A percentile compares a stretch with the other conserved stretches of the same genome.
Evolutionary conservation across 1,140 invertebrate genomes (phyloP).

Genomic region (Panagrolaimus sp.): DNA sequence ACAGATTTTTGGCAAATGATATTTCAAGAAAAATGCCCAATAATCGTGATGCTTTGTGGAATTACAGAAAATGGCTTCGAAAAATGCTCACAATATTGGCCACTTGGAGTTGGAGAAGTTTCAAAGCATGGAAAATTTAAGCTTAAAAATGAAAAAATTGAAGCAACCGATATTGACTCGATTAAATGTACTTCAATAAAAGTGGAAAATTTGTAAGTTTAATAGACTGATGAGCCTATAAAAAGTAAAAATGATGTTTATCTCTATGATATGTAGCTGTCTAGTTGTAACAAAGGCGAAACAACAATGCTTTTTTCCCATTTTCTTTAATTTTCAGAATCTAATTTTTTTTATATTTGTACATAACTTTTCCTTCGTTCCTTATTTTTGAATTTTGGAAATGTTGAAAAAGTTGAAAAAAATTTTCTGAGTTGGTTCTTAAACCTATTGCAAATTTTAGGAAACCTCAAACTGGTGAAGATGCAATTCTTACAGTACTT

Average conservation of each 20-base stretch:
- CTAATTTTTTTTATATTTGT: too few relatives aligned
- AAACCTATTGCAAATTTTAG: conserved; percentile 9
- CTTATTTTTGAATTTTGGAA: too few relatives aligned
- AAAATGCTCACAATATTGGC: conserved; percentile 19
- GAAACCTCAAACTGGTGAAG: conserved; percentile 2
- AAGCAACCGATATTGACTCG: not conserved
- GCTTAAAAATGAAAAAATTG: not conserved
- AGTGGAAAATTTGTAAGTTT: conserved; percentile 11
- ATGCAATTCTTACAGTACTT: not conserved
- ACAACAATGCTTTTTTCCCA: too few relatives aligned
- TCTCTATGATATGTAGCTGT: too few relatives aligned
- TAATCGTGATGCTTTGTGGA: conserved; percentile 61
- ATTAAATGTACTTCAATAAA: not conserved
- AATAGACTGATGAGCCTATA: too few relatives aligned
- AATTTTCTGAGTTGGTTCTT: too few relatives aligned
- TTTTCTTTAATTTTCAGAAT: too few relatives aligned
- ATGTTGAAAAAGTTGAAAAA: too few relatives aligned
- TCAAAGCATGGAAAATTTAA: not conserved
- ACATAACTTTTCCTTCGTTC: too few relatives aligned
- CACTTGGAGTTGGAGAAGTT: not conserved
- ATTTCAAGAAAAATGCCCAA: conserved; percentile 59
- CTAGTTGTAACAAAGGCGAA: too few relatives aligned
- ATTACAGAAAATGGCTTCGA: conserved; percentile 56
- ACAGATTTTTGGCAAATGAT: conserved; percentile 62
- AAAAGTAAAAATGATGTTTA: too few relatives aligned